These are phyloP conservation scores for Entomobrya multifasciata DNA, from an alignment of 2,888 invertebrate species.

Conservation along the genomic window DNA sequence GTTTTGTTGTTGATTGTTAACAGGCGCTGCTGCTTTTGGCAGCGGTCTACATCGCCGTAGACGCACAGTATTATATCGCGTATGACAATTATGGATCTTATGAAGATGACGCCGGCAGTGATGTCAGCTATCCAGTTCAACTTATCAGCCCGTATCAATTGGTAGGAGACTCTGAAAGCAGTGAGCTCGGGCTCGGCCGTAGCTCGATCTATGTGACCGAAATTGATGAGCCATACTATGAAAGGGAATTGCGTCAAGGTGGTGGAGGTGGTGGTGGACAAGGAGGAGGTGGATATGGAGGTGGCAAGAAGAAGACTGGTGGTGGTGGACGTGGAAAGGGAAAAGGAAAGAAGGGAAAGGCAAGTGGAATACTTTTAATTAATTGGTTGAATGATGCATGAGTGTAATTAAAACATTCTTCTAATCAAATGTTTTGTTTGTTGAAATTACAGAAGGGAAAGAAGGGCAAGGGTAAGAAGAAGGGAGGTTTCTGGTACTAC, in stretches of 20 bases:
- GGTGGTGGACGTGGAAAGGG: conserved; percentile 56
- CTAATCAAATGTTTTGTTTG: too few species aligned
- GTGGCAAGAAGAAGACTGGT: conserved; percentile 59
- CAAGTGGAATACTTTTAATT: too few species aligned
- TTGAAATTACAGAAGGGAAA: not conserved
- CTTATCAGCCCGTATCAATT: conserved; percentile 48
- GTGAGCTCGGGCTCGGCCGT: conserved; percentile 63
- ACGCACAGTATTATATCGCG: conserved; percentile 77
- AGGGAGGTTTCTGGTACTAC: conserved; percentile 80
- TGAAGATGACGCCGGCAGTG: conserved; percentile 55
- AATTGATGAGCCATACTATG: conserved; percentile 64
- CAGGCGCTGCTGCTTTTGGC: conserved; percentile 78
- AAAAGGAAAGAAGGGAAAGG: conserved; percentile 59
- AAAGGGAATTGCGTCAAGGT: conserved; percentile 64
- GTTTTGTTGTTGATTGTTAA: conserved; percentile 60
- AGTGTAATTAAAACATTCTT: too few species aligned
- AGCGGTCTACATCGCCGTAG: conserved; percentile 78
- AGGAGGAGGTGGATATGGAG: conserved; percentile 58
- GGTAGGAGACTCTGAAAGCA: conserved; percentile 10
- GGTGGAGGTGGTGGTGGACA: conserved; percentile 32
- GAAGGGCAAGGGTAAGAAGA: conserved; percentile 63
- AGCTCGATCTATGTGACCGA: conserved; percentile 70
- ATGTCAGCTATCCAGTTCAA: conserved; percentile 50
- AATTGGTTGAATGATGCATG: too few species aligned
- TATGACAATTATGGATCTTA: conserved; percentile 54